A percentile compares a stretch with the other conserved stretches of the same genome.
These are phyloP conservation scores for Potamarius usumacintae DNA, from an alignment of 2,113 vertebrate species.

Conservation along the genomic window DNA sequence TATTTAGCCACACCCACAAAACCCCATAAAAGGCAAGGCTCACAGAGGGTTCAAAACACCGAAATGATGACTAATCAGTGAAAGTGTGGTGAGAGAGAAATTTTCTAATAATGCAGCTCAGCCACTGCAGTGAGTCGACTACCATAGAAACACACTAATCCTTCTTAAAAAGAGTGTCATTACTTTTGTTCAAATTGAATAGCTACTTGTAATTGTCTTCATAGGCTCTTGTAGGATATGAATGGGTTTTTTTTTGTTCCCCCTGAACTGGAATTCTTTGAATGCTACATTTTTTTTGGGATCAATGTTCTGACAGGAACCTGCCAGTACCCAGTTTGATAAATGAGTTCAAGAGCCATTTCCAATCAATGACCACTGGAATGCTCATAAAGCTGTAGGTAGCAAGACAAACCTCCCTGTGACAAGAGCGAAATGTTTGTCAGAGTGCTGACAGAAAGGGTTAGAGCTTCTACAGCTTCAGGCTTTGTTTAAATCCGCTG, in stretches of 20 bases:
- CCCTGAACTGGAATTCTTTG: background rate
- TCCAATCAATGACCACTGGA: background rate
- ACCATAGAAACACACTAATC: background rate
- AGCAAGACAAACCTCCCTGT: background rate
- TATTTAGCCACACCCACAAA: background rate
- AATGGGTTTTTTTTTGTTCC: background rate
- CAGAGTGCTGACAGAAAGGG: constrained; percentile 19
- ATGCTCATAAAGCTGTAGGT: background rate
- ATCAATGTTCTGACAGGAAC: too few species aligned
- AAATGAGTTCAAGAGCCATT: background rate
- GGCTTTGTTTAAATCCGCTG: constrained; percentile 30
- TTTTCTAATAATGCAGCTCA: background rate
- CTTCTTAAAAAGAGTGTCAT: background rate
- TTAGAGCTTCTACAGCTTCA: constrained; percentile 4
- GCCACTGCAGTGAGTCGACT: background rate
- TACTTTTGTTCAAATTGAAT: background rate
- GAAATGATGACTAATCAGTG: background rate
- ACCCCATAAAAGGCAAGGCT: background rate
- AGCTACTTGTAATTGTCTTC: background rate
- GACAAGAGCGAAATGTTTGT: constrained; percentile 7
- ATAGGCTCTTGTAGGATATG: too few species aligned
- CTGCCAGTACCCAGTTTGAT: background rate
- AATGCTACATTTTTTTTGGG: background rate
- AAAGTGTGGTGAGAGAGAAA: background rate
- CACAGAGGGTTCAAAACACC: too few species aligned